These are phyloP conservation scores for Anoplolepis gracilipes DNA, from an alignment of 1,140 invertebrate species.

Conservation along the genomic window DNA sequence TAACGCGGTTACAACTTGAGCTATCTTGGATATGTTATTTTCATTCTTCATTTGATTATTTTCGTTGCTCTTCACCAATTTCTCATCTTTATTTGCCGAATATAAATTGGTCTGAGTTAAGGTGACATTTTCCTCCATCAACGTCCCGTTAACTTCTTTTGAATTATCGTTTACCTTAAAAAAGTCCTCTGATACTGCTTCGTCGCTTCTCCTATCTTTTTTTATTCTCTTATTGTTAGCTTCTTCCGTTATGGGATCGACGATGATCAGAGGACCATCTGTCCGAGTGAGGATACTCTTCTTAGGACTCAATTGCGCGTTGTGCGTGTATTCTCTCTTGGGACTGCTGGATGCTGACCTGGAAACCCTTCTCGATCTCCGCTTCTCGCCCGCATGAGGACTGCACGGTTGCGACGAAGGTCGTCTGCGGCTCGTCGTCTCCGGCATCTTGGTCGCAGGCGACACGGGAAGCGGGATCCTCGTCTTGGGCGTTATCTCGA, in stretches of 20 bases:
- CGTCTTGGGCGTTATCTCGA: conserved; percentile 68
- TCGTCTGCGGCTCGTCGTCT: conserved; percentile 40
- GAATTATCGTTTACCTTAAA: background rate
- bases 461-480: conserved; percentile 83
- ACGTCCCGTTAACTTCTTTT: background rate
- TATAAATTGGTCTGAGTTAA: background rate
- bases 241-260: background rate
- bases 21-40: background rate
- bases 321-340: conserved; percentile 81
- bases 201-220: background rate
- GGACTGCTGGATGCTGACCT: conserved; percentile 81
- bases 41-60: background rate
- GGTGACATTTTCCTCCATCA: conserved; percentile 8
- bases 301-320: conserved; percentile 81
- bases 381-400: conserved; percentile 58
- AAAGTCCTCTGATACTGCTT: background rate
- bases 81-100: background rate
- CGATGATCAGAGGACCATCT: background rate
- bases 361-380: background rate
- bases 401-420: conserved; percentile 76
- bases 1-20: background rate
- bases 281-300: conserved; percentile 80
- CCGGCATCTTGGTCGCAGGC: conserved; percentile 81
- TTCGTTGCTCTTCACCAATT: background rate
- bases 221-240: conserved; percentile 35